phyloP scores from a whole-genome alignment of 92 coral and sea anemone genomes.

The Scolanthus callimorphus region DNA sequence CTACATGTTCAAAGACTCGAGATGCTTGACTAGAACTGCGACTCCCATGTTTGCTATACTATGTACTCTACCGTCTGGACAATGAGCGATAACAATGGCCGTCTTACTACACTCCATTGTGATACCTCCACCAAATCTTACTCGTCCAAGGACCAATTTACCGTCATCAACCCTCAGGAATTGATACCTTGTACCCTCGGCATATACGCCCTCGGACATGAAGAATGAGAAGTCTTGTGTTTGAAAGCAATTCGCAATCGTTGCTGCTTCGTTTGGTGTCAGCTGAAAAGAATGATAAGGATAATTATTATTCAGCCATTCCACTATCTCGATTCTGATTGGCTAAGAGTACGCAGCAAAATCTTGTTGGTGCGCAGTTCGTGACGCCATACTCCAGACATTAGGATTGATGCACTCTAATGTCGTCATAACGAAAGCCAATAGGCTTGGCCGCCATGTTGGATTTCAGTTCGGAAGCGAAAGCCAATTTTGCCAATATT shows the following conservation, averaged over 20 bases:
- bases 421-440: no score
- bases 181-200: constrained; percentile 54
- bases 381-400: no score
- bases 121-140: constrained; percentile 46
- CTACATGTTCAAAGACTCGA: constrained; percentile 57
- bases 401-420: no score
- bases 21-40: constrained; percentile 48
- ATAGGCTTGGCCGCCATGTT: no score
- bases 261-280: constrained; percentile 12
- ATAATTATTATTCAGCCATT: no score
- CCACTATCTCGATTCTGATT: no score
- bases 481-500: no score
- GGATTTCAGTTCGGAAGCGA: no score
- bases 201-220: constrained; percentile 34
- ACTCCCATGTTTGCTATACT: constrained; percentile 61
- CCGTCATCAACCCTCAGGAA: constrained; percentile 59
- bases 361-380: no score
- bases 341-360: no score
- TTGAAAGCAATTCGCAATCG: constrained; percentile 48
- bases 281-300: constrained; percentile 31
- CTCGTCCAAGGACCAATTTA: constrained; percentile 47
- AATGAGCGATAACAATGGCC: constrained; percentile 67
- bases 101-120: constrained; percentile 62
- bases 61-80: constrained; percentile 65
- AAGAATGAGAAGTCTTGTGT: no score